A percentile compares a stretch with the other conserved stretches of the same genome.
These are phyloP conservation scores for Tipula lateralis DNA, from an alignment of 2,888 invertebrate species.

Conservation along the genomic window DNA sequence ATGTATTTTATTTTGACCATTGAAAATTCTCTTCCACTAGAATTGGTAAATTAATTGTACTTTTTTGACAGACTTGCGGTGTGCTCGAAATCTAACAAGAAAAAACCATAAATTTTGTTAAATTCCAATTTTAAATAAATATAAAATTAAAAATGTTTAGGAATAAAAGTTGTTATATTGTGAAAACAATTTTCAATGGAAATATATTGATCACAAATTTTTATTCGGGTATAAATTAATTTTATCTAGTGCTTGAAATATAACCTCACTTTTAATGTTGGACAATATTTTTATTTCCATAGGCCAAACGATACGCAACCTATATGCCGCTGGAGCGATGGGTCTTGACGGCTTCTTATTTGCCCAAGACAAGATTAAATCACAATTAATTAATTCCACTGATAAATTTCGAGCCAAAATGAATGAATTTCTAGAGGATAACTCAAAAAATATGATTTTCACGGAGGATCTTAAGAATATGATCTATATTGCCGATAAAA, in stretches of 20 bases:
- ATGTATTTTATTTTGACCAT: background rate
- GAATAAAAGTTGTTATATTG: background rate
- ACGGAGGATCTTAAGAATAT: conserved; percentile 82
- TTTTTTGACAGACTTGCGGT: background rate
- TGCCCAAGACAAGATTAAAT: conserved; percentile 52
- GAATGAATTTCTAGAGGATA: conserved; percentile 56
- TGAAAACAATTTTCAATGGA: background rate
- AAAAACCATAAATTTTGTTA: background rate
- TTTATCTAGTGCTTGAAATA: background rate
- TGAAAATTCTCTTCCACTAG: background rate
- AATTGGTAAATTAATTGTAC: background rate
- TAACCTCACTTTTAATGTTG: background rate
- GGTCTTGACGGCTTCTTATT: conserved; percentile 59
- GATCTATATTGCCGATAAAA: conserved; percentile 62
- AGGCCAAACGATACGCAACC: conserved; percentile 39
- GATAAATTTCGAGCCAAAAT: conserved; percentile 69
- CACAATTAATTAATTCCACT: conserved; percentile 58
- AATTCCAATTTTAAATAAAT: background rate
- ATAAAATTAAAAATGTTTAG: background rate
- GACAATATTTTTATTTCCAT: background rate
- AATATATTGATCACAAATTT: background rate
- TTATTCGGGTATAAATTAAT: background rate
- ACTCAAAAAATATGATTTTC: conserved; percentile 63
- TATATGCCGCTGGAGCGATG: conserved; percentile 57
- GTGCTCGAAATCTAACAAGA: background rate